These are phyloP conservation scores for Scaptomyza cyrtandrae DNA, from an alignment of 2,888 invertebrate species.

Conservation along the genomic window DNA sequence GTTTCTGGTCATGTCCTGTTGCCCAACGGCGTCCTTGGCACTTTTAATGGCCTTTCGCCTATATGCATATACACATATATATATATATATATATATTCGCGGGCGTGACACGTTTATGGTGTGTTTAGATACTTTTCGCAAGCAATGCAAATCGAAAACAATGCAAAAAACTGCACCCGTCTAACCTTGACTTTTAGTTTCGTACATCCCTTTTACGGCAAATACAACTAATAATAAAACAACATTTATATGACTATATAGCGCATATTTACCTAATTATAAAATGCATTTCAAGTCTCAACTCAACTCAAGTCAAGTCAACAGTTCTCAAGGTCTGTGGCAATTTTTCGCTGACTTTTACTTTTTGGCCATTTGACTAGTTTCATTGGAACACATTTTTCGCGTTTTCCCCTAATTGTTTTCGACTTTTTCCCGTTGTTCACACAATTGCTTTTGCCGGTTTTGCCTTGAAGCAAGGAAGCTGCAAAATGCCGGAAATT, in stretches of 20 bases:
- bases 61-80: no score
- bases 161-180: slow-evolving; percentile 68
- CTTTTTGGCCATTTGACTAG: slow-evolving; percentile 30
- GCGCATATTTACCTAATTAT: slow-evolving; percentile 64
- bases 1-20: slow-evolving; percentile 58
- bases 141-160: slow-evolving; percentile 72
- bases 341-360: slow-evolving; percentile 57
- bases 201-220: slow-evolving; percentile 49
- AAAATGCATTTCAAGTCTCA: slow-evolving; percentile 31
- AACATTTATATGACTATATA: slow-evolving; percentile 24
- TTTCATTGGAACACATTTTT: slow-evolving; percentile 40
- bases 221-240: slow-evolving; percentile 31
- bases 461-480: slow-evolving; percentile 56
- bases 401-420: slow-evolving; percentile 18
- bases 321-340: slow-evolving; percentile 49
- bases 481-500: slow-evolving; percentile 12
- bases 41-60: slow-evolving; percentile 27
- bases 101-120: slow-evolving; percentile 78
- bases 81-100: no score
- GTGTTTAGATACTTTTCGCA: slow-evolving; percentile 80
- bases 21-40: slow-evolving; percentile 50
- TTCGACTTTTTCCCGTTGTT: slow-evolving; percentile 22
- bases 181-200: slow-evolving; percentile 64
- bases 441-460: slow-evolving; percentile 39
- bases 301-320: no score